Base-by-base conservation (phyloP, 2,113 vertebrate genomes). In the Lampris megalopsis region DNA sequence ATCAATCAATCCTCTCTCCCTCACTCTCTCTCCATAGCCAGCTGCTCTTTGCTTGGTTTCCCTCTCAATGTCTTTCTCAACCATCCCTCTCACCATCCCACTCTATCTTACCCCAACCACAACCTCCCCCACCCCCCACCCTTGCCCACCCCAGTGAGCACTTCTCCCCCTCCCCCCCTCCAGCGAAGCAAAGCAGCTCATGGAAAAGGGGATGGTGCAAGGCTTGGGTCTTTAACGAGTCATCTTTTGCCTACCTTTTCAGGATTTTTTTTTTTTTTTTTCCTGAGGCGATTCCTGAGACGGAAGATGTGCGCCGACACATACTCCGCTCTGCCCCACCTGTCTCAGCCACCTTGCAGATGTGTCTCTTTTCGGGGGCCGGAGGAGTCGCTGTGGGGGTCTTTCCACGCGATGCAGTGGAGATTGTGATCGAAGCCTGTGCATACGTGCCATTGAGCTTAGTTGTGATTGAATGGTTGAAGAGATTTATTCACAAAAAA, bases 211-310 rank as follows among this genome's bases (percentile, higher is more conserved):
- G 76, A 69, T 56, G 69, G 80, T 57, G 7, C 3, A 57, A 45
- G 42, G 50, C 81, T 63, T 13, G 40, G 41, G 38, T 35, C 71
- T 82, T 88, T 77, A 88, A 81, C 77, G 49, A 79, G 71, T 77
- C 67, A 83, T 68, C 71, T 77, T 50, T 5, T 42, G 59, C 57
- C 72, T 71, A 53, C 69, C 59, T 52, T 69, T 60, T 65, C 35
- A 36, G 54, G 4, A 40, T 62, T 3, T 7, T 13, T 11, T 11
- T 8, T 3, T 1, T 24, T 24, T 24, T 24, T 84, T 81, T 72
- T 86, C 73, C 74, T 54, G 65, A 74, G 73, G 82, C 86, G 79
- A 56, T 87, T 76, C 64, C 74, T 68, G 60, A 76, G 68, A 86
- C 58, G 75, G 80, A n/a, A 5, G 2, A 35, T 49, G 45, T 41